phyloP scores from a whole-genome alignment of 2,113 vertebrate genomes.

The Mesembrinibis cayennensis region DNA sequence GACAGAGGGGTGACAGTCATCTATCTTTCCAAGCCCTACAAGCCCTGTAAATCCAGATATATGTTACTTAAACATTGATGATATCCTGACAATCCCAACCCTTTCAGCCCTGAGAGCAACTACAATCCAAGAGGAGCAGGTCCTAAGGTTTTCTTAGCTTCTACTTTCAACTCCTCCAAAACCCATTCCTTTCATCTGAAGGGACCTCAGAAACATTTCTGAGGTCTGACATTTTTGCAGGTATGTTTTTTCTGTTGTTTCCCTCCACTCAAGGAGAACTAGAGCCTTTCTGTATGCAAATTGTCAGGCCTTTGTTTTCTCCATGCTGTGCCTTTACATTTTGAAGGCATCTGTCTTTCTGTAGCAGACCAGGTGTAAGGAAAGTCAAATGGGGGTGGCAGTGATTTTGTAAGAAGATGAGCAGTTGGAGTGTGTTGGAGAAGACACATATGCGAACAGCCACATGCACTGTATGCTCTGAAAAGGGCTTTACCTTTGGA shows the following conservation, averaged over 20 bases:
- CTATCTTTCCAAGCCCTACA: neutral
- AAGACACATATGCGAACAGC: neutral
- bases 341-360: neutral
- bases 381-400: neutral
- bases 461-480: neutral
- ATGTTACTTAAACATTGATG: neutral
- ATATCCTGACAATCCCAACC: neutral
- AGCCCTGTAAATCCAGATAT: neutral
- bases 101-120: neutral
- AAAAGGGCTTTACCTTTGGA: neutral
- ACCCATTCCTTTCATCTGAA: neutral
- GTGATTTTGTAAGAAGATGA: neutral
- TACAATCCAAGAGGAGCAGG: neutral
- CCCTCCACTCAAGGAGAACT: neutral
- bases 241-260: neutral
- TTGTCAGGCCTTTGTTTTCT: neutral
- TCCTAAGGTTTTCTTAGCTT: neutral
- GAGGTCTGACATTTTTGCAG: neutral
- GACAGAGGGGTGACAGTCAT: neutral
- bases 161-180: neutral
- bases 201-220: neutral
- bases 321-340: neutral
- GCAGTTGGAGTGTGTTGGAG: neutral
- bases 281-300: neutral
- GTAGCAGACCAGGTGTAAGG: neutral